Evolutionary conservation across 2,113 vertebrate genomes (phyloP).

Genomic region (Laterallus jamaicensis): DNA sequence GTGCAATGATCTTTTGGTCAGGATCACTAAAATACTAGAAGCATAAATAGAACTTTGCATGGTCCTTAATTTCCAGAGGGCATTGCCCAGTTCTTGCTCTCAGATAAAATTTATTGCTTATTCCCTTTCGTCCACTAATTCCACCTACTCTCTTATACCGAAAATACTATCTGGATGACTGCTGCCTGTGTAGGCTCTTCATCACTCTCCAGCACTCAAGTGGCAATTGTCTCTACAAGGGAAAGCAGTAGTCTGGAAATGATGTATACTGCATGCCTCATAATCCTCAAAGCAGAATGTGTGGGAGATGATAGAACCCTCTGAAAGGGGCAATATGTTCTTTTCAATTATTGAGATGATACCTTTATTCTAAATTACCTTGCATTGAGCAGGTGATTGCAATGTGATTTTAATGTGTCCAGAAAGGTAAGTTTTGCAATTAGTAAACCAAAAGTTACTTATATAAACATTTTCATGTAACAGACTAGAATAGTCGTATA

Average conservation of each 20-base stretch:
- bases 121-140: not conserved
- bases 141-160: constrained; percentile 2
- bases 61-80: not conserved
- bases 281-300: constrained; percentile 17
- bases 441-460: not conserved
- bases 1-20: not conserved
- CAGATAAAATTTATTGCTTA: not conserved
- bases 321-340: not conserved
- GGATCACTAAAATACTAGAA: not conserved
- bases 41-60: not conserved
- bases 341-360: constrained; percentile 25
- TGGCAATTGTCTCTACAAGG: constrained; percentile 1
- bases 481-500: not conserved
- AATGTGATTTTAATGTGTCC: not conserved
- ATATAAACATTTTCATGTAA: not conserved
- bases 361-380: not conserved
- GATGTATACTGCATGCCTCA: not conserved
- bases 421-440: constrained; percentile 10
- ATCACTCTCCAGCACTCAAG: not conserved
- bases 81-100: not conserved
- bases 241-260: not conserved
- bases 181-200: constrained; percentile 21
- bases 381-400: not conserved
- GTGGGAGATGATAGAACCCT: constrained; percentile 10
- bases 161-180: constrained; percentile 10